phyloP scores from a whole-genome alignment of 2,888 invertebrate genomes.

The Trimorus sp. region DNA sequence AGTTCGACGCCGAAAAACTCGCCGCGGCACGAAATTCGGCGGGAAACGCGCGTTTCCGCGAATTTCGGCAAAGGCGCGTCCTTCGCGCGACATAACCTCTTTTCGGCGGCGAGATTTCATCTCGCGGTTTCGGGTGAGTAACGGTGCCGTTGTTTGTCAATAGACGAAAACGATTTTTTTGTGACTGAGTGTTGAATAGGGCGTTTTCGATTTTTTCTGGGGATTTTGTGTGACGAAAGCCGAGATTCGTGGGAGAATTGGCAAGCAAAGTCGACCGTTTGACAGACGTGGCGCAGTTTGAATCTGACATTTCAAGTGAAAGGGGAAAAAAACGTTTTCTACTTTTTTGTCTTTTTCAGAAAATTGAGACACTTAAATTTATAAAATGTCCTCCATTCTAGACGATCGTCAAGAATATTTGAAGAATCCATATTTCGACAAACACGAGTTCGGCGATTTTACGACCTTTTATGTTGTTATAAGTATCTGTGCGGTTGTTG shows the following conservation, averaged over 20 bases:
- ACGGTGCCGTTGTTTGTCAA: too few relatives aligned
- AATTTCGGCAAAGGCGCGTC: neutral
- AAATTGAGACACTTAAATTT: constrained; percentile 73
- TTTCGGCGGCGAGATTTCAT: constrained; percentile 1
- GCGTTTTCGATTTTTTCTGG: too few relatives aligned
- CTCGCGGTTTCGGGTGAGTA: too few relatives aligned
- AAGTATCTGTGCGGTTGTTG: constrained; percentile 89
- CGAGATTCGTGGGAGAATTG: too few relatives aligned
- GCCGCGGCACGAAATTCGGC: neutral
- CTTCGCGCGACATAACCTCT: constrained; percentile 31
- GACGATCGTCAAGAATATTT: constrained; percentile 85
- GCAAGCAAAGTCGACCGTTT: neutral
- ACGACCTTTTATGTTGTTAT: constrained; percentile 93
- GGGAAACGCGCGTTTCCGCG: neutral
- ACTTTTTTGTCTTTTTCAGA: constrained; percentile 76
- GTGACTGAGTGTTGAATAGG: too few relatives aligned
- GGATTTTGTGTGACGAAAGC: too few relatives aligned
- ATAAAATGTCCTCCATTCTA: constrained; percentile 84
- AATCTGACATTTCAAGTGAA: neutral
- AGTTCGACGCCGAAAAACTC: neutral
- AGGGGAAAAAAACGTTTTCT: constrained; percentile 57
- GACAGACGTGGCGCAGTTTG: too few relatives aligned
- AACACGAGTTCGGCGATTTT: constrained; percentile 87
- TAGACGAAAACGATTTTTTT: too few relatives aligned
- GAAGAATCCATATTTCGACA: constrained; percentile 85